These are phyloP conservation scores for Rotaria socialis DNA, from an alignment of 2,888 invertebrate species.

Conservation along the genomic window DNA sequence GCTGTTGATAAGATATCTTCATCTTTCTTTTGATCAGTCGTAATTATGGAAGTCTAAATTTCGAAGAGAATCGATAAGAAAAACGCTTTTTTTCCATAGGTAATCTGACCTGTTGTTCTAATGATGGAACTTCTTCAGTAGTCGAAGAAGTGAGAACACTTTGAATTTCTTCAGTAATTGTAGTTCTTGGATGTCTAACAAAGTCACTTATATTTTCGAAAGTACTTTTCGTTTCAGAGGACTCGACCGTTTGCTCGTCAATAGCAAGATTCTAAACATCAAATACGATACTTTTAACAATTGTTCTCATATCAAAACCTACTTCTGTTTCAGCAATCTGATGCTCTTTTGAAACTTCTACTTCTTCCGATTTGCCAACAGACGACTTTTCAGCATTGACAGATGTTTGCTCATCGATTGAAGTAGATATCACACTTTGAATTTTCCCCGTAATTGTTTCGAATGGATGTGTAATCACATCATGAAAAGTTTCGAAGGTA, in stretches of 20 bases:
- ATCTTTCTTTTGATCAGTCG: not conserved
- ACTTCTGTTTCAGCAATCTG: not conserved
- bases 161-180: not conserved
- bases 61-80: not conserved
- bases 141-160: not conserved
- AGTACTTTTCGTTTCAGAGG: not conserved
- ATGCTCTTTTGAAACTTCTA: not conserved
- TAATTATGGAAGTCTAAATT: not conserved
- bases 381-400: not conserved
- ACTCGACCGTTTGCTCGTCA: not conserved
- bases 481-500: not conserved
- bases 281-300: not conserved
- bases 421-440: not conserved
- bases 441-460: not conserved
- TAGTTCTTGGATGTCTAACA: not conserved
- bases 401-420: not conserved
- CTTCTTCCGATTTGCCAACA: not conserved
- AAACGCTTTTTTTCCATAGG: not conserved
- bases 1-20: not conserved
- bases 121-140: not conserved
- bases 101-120: not conserved
- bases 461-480: not conserved
- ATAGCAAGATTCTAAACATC: not conserved
- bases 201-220: not conserved
- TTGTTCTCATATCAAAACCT: not conserved